phyloP scores from a whole-genome alignment of 2,797 vertebrate species.

The Falco biarmicus region DNA sequence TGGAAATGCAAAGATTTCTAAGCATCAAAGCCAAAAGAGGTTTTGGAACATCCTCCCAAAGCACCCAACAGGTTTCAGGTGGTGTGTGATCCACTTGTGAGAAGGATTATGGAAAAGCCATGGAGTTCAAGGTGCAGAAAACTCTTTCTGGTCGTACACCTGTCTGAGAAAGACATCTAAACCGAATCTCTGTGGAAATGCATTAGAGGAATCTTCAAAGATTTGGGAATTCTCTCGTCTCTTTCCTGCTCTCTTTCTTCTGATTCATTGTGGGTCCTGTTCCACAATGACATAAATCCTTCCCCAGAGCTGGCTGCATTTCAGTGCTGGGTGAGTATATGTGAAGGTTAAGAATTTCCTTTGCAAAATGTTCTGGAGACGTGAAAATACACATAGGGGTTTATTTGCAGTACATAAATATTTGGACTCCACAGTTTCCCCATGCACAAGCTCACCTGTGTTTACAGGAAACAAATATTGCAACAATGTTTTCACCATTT shows the following conservation, averaged over 20 bases:
- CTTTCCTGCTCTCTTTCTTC: rapidly evolving
- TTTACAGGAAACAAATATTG: not conserved
- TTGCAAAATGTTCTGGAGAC: not conserved
- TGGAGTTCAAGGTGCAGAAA: not conserved
- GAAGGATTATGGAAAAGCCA: not conserved
- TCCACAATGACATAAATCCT: not conserved
- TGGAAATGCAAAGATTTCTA: not conserved
- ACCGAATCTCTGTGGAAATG: not conserved
- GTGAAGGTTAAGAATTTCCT: not conserved
- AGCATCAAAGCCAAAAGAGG: not conserved
- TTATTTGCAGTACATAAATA: not conserved
- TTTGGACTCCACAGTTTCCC: not conserved
- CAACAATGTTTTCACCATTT: not conserved
- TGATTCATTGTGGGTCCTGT: not conserved
- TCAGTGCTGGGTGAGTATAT: not conserved
- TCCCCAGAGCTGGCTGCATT: not conserved
- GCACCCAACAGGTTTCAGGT: not conserved
- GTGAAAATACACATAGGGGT: not conserved
- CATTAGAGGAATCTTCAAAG: not conserved
- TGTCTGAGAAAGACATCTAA: not conserved
- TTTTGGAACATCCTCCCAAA: not conserved
- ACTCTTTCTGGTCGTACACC: not conserved
- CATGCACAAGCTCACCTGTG: not conserved
- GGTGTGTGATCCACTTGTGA: not conserved
- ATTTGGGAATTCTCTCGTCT: not conserved